Evolutionary conservation across 2,888 invertebrate genomes (phyloP).

Genomic region (Volucella inanis): DNA sequence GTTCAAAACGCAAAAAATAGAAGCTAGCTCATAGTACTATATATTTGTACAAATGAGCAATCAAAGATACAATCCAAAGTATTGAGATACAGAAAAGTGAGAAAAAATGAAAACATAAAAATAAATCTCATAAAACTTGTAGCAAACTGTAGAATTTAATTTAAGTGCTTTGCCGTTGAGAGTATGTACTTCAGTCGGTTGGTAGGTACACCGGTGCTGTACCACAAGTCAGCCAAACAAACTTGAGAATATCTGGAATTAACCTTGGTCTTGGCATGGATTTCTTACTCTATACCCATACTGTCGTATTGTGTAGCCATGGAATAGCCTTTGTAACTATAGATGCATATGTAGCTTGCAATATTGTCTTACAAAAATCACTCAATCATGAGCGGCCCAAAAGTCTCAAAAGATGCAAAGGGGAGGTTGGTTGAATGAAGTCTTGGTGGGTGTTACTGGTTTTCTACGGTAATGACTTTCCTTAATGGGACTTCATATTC

Average conservation of each 20-base stretch:
- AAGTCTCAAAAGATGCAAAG: too few species aligned
- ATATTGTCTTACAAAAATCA: conserved; percentile 55
- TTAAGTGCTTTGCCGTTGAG: conserved; percentile 45
- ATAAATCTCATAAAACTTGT: conserved; percentile 42
- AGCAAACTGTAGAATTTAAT: conserved; percentile 67
- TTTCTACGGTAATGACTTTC: conserved; percentile 70
- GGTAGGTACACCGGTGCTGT: conserved; percentile 32
- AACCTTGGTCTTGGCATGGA: conserved; percentile 75
- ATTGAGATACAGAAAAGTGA: conserved; percentile 3
- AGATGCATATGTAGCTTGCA: conserved; percentile 61
- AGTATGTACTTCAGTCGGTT: background rate
- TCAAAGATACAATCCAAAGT: conserved; percentile 14
- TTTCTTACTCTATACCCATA: conserved; percentile 54
- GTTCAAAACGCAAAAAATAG: conserved; percentile 64
- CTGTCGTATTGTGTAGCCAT: background rate
- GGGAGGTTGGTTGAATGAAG: background rate
- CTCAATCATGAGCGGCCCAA: too few species aligned
- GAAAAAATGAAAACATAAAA: conserved; percentile 9
- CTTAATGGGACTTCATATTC: conserved; percentile 63
- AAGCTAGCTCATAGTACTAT: background rate
- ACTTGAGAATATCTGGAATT: conserved; percentile 61
- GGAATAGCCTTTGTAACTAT: conserved; percentile 48
- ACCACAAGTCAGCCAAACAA: conserved; percentile 33
- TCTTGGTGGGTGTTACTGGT: conserved; percentile 66
- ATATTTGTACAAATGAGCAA: background rate